Base-by-base conservation (phyloP, 2,797 vertebrate genomes). In the Notolepis coatsorum region DNA sequence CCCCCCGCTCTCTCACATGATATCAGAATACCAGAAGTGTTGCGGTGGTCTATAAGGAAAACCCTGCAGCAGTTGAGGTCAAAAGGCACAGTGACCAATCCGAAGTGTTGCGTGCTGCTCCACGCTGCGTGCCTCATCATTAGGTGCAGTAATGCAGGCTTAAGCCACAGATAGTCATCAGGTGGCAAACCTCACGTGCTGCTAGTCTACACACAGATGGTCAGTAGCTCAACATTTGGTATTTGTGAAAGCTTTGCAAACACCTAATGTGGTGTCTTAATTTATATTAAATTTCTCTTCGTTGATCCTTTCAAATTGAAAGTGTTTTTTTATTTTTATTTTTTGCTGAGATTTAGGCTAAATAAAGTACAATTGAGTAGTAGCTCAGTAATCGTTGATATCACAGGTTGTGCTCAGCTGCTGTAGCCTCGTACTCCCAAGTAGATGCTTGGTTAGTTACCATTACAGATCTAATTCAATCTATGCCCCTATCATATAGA, bases 131-230 rank as follows among this genome's bases (percentile, higher is more conserved):
- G 83, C 60, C 61, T 71, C 71, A 50, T 58, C 18, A 33, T 7
- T 41, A 61, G 69, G 23, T 56, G 33, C 23, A 6, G 33, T 85
- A 81, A 86, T 70, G 65, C 59, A 68, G 74, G 80, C 80, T 84
- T 84, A 87, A 48, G 71, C 43, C 52, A 60, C 9, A 1, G 71
- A 57, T 56, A 12, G 45, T 65, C 12, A 65, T 68, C 79, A 57
- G 77, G 75, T 21, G 61, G 5, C 31, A 49, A 83, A 82, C 65
- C 72, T 82, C 78, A 82, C 61, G 72, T 80, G 77, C 56, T 39
- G n/a, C 58, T 0, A 12, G 59, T 56, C 66, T 12, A 7, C 46
- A 12, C 21, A 64, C 84, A 87, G 84, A 80, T 83, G 80, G 77
- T 38, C 39, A 0, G 3, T 60, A 4, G 10, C 27, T 65, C 28